phyloP scores from a whole-genome alignment of 2,113 vertebrate species.

The Pagrus major region DNA sequence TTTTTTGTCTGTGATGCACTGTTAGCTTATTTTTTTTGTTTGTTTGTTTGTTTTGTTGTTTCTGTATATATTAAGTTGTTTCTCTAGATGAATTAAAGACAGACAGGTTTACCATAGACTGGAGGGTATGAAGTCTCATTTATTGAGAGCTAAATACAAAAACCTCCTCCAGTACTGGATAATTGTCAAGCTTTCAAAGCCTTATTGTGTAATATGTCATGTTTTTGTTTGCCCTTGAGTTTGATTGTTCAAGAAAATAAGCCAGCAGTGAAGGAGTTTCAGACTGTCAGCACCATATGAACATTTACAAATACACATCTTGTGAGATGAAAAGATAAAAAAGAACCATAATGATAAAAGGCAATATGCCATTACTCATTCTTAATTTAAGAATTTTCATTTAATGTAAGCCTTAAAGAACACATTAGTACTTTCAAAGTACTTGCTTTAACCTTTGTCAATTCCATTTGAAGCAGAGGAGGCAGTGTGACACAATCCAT shows the following conservation, averaged over 20 bases:
- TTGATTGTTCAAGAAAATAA: not conserved
- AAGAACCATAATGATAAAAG: not conserved
- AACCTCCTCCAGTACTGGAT: not conserved
- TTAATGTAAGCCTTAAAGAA: not conserved
- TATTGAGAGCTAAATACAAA: not conserved
- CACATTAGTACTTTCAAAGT: not conserved
- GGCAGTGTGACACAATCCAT: not conserved
- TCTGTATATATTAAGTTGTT: too few species aligned
- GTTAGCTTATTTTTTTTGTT: too few species aligned
- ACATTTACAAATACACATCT: not conserved
- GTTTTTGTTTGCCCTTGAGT: not conserved
- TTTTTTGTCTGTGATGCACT: too few species aligned
- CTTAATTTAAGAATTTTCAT: not conserved
- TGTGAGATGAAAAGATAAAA: not conserved
- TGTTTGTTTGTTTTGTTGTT: too few species aligned
- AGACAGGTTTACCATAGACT: not conserved
- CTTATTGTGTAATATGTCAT: not conserved
- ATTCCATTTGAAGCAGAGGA: not conserved
- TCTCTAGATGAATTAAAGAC: constrained; percentile 34
- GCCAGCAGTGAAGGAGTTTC: not conserved
- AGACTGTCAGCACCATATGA: not conserved
- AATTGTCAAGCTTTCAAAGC: not conserved
- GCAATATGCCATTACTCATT: not conserved
- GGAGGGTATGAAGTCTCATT: not conserved
- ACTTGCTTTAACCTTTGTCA: not conserved